These are phyloP conservation scores for Dicranocentrus wangi DNA, from an alignment of 2,888 invertebrate genomes.

Conservation along the genomic window DNA sequence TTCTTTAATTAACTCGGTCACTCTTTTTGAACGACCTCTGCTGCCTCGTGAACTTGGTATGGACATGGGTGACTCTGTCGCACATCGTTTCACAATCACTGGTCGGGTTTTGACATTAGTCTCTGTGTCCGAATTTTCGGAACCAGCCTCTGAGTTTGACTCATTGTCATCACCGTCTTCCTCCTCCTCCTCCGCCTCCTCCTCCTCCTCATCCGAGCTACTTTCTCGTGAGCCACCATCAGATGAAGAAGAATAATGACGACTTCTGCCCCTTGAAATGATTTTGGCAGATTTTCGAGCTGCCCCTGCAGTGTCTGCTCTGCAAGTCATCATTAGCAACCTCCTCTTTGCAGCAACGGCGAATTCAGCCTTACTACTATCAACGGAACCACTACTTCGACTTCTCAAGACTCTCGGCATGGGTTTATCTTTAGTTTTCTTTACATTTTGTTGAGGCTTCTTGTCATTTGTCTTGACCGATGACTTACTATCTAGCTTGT, in stretches of 20 bases:
- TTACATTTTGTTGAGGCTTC: neutral
- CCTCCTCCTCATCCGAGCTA: too few species aligned
- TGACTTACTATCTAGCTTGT: too few species aligned
- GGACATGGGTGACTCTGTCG: conserved; percentile 45
- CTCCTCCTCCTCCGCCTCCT: conserved; percentile 31
- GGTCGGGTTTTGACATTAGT: too few species aligned
- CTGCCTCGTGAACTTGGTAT: conserved; percentile 49
- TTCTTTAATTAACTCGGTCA: conserved; percentile 37
- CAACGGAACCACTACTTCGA: conserved; percentile 47
- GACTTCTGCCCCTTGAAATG: conserved; percentile 55
- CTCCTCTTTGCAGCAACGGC: conserved; percentile 27
- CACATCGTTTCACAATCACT: neutral
- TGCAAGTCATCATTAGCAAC: conserved; percentile 52
- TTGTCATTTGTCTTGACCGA: neutral
- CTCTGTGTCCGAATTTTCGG: conserved; percentile 33
- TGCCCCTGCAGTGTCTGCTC: conserved; percentile 65
- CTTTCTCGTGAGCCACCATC: conserved; percentile 9
- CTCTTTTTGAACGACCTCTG: conserved; percentile 32
- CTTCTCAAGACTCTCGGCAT: conserved; percentile 41
- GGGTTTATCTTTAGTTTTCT: conserved; percentile 42
- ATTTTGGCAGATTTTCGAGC: conserved; percentile 72
- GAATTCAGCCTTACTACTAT: conserved; percentile 41
- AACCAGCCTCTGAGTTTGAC: neutral
- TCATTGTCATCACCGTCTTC: conserved; percentile 40
- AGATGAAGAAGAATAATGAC: conserved; percentile 61